A percentile compares a stretch with the other conserved stretches of the same genome.
Evolutionary conservation across 1,140 invertebrate genomes (phyloP).

Genomic region (Campoletis sonorensis): DNA sequence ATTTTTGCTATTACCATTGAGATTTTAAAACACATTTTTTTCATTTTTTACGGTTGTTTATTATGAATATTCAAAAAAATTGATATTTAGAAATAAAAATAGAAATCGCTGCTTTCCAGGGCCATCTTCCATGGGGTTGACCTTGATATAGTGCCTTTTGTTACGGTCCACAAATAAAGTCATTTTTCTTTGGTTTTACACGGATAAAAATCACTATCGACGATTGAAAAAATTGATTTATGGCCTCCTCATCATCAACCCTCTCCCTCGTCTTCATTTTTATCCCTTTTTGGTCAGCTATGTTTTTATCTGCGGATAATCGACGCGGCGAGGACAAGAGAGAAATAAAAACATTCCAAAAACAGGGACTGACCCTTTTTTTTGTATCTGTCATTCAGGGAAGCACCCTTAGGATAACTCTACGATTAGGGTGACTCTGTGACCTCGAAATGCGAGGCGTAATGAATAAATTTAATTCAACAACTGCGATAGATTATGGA

Average conservation of each 20-base stretch:
- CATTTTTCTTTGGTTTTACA: too few species aligned
- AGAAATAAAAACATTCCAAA: neutral
- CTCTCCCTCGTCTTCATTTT: slow-evolving; percentile 6
- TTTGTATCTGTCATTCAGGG: slow-evolving; percentile 6
- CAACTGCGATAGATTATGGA: neutral
- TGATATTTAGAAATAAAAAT: too few species aligned
- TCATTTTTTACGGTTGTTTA: too few species aligned
- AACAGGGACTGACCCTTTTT: slow-evolving; percentile 32
- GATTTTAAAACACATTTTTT: too few species aligned
- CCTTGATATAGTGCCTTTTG: too few species aligned
- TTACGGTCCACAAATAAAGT: too few species aligned
- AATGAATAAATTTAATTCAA: slow-evolving; percentile 16
- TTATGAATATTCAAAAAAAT: too few species aligned
- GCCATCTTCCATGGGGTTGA: too few species aligned
- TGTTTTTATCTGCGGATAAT: neutral
- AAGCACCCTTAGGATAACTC: neutral
- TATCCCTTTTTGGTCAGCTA: neutral
- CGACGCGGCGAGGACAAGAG: too few species aligned
- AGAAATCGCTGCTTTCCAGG: too few species aligned
- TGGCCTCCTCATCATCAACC: slow-evolving; percentile 21
- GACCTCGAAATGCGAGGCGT: neutral
- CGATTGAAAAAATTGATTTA: slow-evolving; percentile 52
- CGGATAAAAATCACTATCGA: too few species aligned
- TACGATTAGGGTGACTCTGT: neutral
- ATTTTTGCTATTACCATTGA: too few species aligned